Conservation (phyloP, 2,888 invertebrate species). For the Coelogynopora nodosa region DNA sequence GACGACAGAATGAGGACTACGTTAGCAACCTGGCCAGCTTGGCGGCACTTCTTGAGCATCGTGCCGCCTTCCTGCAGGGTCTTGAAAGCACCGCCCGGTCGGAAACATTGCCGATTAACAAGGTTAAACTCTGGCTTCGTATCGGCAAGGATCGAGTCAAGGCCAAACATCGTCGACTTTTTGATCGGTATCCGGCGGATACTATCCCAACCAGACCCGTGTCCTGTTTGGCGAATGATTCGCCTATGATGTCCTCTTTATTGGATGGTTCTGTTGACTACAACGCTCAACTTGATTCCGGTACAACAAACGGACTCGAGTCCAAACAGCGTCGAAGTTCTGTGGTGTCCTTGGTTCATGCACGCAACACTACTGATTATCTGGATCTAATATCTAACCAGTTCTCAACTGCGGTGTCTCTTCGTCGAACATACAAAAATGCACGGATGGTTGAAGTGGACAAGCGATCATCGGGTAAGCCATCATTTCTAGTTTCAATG, state of each 20-base stretch:
- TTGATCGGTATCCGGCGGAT: constrained; percentile 2
- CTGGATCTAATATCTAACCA: neutral
- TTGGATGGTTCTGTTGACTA: neutral
- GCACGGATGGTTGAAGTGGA: neutral
- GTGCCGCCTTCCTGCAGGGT: neutral
- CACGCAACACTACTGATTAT: neutral
- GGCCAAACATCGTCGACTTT: neutral
- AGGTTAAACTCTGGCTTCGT: neutral
- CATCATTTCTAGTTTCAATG: no score
- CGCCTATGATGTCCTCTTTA: neutral
- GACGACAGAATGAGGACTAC: neutral
- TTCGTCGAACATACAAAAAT: neutral
- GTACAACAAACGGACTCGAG: neutral
- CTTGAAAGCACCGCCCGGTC: neutral
- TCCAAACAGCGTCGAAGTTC: neutral
- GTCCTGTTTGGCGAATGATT: neutral
- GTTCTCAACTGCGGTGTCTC: constrained; percentile 6
- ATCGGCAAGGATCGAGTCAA: neutral
- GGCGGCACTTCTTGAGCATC: neutral
- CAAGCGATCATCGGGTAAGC: neutral
- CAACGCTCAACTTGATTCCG: neutral
- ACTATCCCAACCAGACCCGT: neutral
- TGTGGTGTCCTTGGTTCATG: neutral
- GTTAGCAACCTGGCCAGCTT: constrained; percentile 4
- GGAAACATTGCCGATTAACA: neutral